phyloP scores from a whole-genome alignment of 2,888 invertebrate species.

The Agriopis leucophaearia region DNA sequence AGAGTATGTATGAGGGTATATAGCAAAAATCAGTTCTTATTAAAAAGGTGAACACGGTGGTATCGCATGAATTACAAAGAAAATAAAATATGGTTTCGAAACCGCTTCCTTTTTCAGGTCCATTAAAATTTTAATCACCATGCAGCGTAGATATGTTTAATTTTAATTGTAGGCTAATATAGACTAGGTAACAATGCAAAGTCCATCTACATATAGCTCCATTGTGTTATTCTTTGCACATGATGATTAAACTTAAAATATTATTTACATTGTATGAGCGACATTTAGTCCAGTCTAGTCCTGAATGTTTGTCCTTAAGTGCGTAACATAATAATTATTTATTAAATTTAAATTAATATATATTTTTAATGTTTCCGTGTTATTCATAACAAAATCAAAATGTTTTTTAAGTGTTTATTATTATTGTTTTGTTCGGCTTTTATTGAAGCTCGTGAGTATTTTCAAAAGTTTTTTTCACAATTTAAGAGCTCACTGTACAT shows the following conservation, averaged over 20 bases:
- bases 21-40: too few relatives aligned
- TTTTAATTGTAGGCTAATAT: too few relatives aligned
- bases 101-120: too few relatives aligned
- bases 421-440: constrained; percentile 60
- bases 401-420: constrained; percentile 67
- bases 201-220: constrained; percentile 40
- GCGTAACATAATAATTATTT: constrained; percentile 3
- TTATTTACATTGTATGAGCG: constrained; percentile 14
- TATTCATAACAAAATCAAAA: constrained; percentile 50
- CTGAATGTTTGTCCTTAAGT: constrained; percentile 36
- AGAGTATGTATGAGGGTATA: too few relatives aligned
- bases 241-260: constrained; percentile 30
- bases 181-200: neutral
- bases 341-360: neutral
- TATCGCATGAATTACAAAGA: too few relatives aligned
- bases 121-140: too few relatives aligned
- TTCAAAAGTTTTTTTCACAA: neutral
- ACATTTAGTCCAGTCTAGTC: constrained; percentile 52
- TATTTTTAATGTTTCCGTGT: neutral
- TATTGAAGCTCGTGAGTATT: constrained; percentile 63
- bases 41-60: too few relatives aligned
- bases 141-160: neutral
- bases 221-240: constrained; percentile 36
- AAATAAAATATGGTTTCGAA: too few relatives aligned
- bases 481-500: too few relatives aligned